These are phyloP conservation scores for Ernsta delagoae DNA, from an alignment of 2,888 invertebrate species.

Conservation along the genomic window DNA sequence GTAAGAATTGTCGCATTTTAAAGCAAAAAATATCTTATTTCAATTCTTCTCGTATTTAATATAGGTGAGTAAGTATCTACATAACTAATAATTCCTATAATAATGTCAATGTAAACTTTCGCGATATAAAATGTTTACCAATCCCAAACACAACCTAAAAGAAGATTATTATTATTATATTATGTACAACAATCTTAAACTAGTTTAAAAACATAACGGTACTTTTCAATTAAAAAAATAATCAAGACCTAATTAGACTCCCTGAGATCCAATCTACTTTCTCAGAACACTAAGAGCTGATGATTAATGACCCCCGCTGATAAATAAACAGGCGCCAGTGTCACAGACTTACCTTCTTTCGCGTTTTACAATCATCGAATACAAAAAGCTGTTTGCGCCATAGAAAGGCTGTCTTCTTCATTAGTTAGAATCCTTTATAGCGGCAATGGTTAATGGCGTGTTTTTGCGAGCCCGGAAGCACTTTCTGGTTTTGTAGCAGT, in stretches of 20 bases:
- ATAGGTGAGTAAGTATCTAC: too few species aligned
- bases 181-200: too few species aligned
- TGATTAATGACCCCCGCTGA: slow-evolving; percentile 14
- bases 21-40: too few species aligned
- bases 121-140: too few species aligned
- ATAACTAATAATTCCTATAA: background rate
- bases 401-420: slow-evolving; percentile 23
- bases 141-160: too few species aligned
- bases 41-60: too few species aligned
- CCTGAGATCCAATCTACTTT: background rate
- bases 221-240: background rate
- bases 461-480: slow-evolving; percentile 13
- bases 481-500: background rate
- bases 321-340: slow-evolving; percentile 12
- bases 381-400: slow-evolving; percentile 27
- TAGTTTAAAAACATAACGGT: too few species aligned
- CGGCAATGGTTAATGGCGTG: slow-evolving; percentile 4
- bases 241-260: background rate
- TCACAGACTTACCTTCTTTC: slow-evolving; percentile 18
- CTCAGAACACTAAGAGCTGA: background rate
- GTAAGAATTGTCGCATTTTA: too few species aligned
- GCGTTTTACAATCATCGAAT: slow-evolving; percentile 19
- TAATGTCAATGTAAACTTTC: too few species aligned
- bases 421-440: slow-evolving; percentile 30
- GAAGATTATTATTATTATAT: too few species aligned